Evolutionary conservation across 2,113 vertebrate genomes (phyloP).

Genomic region (Piprites chloris): DNA sequence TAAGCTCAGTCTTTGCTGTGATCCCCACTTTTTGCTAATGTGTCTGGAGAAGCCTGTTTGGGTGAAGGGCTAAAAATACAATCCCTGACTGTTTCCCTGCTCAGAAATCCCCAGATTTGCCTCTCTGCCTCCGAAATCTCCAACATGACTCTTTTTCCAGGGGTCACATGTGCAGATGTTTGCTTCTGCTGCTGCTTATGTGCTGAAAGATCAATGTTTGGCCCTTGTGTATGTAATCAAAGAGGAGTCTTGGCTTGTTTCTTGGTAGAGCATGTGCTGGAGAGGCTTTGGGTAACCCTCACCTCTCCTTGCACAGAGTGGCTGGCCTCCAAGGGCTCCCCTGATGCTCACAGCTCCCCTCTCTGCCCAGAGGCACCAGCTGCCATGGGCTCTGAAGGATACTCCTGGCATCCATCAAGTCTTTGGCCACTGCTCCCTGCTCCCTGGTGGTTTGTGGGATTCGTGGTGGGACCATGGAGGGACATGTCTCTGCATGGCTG

Average conservation of each 20-base stretch:
- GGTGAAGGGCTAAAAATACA: not conserved
- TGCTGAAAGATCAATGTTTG: not conserved
- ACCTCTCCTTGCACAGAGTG: not conserved
- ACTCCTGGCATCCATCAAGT: not conserved
- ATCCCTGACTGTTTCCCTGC: not conserved
- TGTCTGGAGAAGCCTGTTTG: not conserved
- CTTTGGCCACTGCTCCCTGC: not conserved
- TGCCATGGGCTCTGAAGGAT: not conserved
- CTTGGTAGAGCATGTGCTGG: not conserved
- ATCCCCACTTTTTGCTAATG: not conserved
- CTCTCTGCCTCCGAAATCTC: not conserved
- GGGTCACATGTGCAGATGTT: not conserved
- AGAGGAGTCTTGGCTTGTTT: not conserved
- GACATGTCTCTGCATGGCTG: not conserved
- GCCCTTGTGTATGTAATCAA: not conserved
- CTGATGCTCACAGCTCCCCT: not conserved
- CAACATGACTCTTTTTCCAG: not conserved
- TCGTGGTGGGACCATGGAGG: accelerated
- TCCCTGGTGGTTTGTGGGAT: not conserved
- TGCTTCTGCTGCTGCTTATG: not conserved
- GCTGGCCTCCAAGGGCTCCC: not conserved
- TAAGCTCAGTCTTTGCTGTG: not conserved
- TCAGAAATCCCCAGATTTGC: not conserved
- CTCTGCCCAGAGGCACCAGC: accelerated
- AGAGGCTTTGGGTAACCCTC: not conserved